These are phyloP conservation scores for Brachionus asplanchnoidis DNA, from an alignment of 1,140 invertebrate species.

Conservation along the genomic window DNA sequence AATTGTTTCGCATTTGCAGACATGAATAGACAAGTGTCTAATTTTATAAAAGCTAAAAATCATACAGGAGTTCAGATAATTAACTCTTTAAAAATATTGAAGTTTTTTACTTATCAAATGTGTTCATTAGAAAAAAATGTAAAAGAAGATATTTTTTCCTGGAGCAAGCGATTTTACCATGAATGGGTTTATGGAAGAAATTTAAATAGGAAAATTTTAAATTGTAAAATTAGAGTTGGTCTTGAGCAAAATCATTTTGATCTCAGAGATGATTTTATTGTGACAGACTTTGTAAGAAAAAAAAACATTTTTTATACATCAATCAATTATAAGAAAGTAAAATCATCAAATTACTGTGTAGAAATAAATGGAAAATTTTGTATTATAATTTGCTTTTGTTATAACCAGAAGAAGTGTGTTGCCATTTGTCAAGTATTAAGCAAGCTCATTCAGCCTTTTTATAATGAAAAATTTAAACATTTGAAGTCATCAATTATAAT, in stretches of 20 bases:
- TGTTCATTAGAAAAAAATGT: neutral
- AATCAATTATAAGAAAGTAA: neutral
- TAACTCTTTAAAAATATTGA: neutral
- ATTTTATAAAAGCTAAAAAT: too few relatives aligned
- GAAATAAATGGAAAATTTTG: neutral
- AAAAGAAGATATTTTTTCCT: neutral
- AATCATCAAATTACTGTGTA: neutral
- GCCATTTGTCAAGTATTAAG: neutral
- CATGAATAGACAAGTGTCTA: too few relatives aligned
- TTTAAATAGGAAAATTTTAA: too few relatives aligned
- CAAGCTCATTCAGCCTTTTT: neutral
- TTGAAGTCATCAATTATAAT: too few relatives aligned
- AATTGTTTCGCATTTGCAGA: neutral
- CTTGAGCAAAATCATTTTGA: neutral
- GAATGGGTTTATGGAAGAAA: neutral
- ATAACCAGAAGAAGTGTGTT: neutral
- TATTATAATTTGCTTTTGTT: neutral
- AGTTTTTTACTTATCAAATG: neutral
- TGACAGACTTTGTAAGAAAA: neutral
- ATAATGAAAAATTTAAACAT: neutral
- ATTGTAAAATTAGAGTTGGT: too few relatives aligned
- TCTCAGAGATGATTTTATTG: neutral
- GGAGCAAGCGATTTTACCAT: neutral
- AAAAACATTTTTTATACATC: neutral
- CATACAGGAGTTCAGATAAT: too few relatives aligned